phyloP scores from a whole-genome alignment of 2,888 invertebrate genomes.

The Sesamia inferens region DNA sequence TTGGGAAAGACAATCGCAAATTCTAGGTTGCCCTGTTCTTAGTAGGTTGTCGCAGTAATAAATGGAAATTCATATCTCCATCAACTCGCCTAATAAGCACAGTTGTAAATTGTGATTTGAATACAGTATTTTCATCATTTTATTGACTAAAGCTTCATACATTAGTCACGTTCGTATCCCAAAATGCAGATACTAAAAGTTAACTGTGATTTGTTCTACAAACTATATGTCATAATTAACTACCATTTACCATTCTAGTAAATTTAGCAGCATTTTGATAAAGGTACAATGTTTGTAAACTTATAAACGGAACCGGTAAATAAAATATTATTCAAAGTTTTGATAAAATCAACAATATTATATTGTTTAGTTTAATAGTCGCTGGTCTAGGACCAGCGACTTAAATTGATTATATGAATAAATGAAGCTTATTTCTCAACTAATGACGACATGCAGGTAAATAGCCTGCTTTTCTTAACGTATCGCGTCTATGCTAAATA shows the following conservation, averaged over 20 bases:
- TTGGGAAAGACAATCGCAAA: slow-evolving; percentile 44
- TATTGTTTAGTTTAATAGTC: too few relatives aligned
- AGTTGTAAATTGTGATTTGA: slow-evolving; percentile 51
- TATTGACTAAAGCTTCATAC: slow-evolving; percentile 57
- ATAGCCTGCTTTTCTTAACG: background rate
- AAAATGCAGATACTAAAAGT: slow-evolving; percentile 55
- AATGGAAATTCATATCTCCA: slow-evolving; percentile 59
- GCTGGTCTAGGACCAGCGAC: background rate
- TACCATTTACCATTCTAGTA: slow-evolving; percentile 25
- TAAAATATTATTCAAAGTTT: background rate
- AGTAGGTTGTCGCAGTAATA: slow-evolving; percentile 53
- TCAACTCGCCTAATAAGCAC: slow-evolving; percentile 48
- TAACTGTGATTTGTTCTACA: slow-evolving; percentile 60
- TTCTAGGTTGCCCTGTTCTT: slow-evolving; percentile 40
- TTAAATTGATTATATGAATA: slow-evolving; percentile 2
- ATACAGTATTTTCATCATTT: slow-evolving; percentile 55
- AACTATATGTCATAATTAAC: slow-evolving; percentile 42
- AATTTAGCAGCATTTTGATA: slow-evolving; percentile 1
- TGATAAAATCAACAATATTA: background rate
- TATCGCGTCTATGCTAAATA: slow-evolving; percentile 1
- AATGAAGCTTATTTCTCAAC: background rate
- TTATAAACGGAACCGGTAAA: background rate
- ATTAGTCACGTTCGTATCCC: slow-evolving; percentile 60
- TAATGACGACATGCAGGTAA: background rate
- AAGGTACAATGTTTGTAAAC: background rate